phyloP scores from a whole-genome alignment of 2,797 vertebrate genomes.

The Rhinichthys osculus region DNA sequence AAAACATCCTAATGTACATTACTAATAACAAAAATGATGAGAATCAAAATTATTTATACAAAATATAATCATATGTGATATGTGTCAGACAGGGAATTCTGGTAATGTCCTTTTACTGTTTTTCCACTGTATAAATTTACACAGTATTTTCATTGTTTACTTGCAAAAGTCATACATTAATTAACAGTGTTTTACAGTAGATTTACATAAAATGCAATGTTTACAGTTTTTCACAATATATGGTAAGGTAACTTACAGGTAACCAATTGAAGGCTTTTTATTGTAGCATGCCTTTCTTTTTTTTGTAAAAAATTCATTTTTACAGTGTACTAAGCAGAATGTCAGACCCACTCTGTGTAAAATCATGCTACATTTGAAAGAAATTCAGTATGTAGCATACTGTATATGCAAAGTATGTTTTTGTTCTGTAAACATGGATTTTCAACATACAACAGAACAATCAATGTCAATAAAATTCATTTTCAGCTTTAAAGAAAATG shows the following conservation, averaged over 20 bases:
- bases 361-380: neutral
- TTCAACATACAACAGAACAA: neutral
- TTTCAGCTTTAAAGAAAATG: neutral
- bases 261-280: neutral
- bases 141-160: neutral
- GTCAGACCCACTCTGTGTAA: neutral
- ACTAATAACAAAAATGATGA: neutral
- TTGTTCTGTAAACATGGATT: neutral
- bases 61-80: neutral
- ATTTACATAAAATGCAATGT: neutral
- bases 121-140: neutral
- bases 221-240: neutral
- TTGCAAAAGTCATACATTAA: slow-evolving; percentile 1
- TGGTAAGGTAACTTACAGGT: neutral
- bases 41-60: neutral
- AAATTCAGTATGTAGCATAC: neutral
- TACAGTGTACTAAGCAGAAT: neutral
- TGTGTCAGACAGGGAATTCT: neutral
- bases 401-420: neutral
- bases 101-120: neutral
- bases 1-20: neutral
- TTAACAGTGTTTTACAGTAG: neutral
- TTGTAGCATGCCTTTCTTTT: no score
- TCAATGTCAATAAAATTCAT: neutral
- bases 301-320: neutral